Evolutionary conservation across 1,140 invertebrate genomes (phyloP).

Genomic region (Bemisia tabaci): DNA sequence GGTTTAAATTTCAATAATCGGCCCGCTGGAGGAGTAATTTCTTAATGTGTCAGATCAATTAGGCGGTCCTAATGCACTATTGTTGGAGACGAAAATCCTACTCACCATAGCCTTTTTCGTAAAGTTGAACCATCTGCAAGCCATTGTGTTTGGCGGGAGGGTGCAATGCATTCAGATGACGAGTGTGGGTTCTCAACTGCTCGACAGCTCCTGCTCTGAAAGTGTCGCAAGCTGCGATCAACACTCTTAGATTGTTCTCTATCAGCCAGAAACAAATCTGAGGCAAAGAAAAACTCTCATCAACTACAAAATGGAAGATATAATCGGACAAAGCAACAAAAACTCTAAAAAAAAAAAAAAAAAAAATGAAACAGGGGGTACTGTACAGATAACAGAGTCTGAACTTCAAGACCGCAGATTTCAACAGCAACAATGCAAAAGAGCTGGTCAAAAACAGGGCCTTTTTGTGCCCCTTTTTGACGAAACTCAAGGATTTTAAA

Average conservation of each 20-base stretch:
- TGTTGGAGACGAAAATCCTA: too few relatives aligned
- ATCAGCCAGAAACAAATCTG: constrained; percentile 97
- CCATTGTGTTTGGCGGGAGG: constrained; percentile 56
- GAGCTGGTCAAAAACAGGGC: too few relatives aligned
- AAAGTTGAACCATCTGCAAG: constrained; percentile 76
- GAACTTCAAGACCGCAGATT: neutral
- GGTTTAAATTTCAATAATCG: too few relatives aligned
- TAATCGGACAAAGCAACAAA: neutral
- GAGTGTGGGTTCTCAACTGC: constrained; percentile 88
- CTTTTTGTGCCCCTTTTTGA: too few relatives aligned
- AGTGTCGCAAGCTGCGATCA: constrained; percentile 98
- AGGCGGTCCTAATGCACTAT: too few relatives aligned
- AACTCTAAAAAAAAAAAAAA: neutral
- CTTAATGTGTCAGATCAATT: too few relatives aligned
- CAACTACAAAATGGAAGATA: neutral
- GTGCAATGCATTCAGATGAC: constrained; percentile 89
- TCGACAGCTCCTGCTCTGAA: constrained; percentile 98
- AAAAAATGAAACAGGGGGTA: neutral
- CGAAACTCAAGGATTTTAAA: too few relatives aligned
- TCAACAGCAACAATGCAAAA: neutral
- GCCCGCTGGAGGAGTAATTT: too few relatives aligned
- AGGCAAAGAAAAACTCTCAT: constrained; percentile 12
- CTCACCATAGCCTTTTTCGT: constrained; percentile 96
- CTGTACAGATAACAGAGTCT: neutral
- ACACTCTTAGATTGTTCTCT: constrained; percentile 89